Percentiles rank a stretch among this genome's conserved stretches.
Evolutionary conservation across 2,888 invertebrate genomes (phyloP).

Genomic region (Micropterix aruncella): DNA sequence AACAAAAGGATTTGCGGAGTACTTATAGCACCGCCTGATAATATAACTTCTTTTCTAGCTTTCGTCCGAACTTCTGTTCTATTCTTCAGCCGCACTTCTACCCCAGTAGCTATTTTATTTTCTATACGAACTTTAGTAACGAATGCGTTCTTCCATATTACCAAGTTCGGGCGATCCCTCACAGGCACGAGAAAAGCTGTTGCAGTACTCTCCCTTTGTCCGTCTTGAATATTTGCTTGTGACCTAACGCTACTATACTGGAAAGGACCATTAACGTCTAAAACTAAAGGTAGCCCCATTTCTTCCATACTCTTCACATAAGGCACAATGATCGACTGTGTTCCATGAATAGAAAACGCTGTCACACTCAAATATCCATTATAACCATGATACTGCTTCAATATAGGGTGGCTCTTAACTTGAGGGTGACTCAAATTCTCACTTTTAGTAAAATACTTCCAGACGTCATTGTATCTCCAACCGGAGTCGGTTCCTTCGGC

Average conservation of each 20-base stretch:
- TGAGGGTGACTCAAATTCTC: not conserved
- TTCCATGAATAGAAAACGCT: not conserved
- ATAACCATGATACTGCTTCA: not conserved
- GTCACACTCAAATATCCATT: not conserved
- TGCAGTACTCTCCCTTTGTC: not conserved
- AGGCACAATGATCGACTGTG: not conserved
- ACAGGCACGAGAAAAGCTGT: not conserved
- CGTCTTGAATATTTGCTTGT: not conserved
- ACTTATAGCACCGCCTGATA: not conserved
- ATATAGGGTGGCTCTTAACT: not conserved
- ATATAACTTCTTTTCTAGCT: not conserved
- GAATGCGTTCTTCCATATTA: not conserved
- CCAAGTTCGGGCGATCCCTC: not conserved
- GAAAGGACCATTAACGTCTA: not conserved
- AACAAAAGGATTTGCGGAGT: not conserved
- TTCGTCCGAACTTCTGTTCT: not conserved
- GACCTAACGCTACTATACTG: not conserved
- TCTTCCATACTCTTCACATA: not conserved
- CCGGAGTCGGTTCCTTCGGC: not conserved
- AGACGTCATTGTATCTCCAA: not conserved
- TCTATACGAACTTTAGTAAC: not conserved
- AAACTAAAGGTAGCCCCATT: not conserved
- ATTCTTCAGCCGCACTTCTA: not conserved
- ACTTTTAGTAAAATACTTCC: not conserved
- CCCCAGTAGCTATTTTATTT: not conserved